Percentiles rank a stretch among this genome's conserved stretches.
Conservation (phyloP, 2,888 invertebrate species). For the Molorchus minor region DNA sequence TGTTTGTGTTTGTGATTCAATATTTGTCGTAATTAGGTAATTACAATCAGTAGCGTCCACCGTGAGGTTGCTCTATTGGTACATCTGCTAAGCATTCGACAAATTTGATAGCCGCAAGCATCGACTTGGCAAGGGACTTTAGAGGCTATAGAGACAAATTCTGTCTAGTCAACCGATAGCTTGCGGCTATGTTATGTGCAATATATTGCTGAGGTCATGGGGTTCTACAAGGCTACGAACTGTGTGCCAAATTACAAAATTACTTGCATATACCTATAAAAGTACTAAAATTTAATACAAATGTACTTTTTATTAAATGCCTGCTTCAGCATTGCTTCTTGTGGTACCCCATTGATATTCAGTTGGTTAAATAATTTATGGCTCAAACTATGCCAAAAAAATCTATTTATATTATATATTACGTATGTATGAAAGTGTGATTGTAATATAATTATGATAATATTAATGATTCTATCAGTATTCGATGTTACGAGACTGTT, state of each 20-base stretch:
- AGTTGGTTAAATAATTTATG: conserved; percentile 18
- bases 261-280: too few species aligned
- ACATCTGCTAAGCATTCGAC: conserved; percentile 61
- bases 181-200: conserved; percentile 29
- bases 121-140: conserved; percentile 44
- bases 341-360: conserved; percentile 6
- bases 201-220: conserved; percentile 12
- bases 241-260: neutral
- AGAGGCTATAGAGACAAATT: conserved; percentile 35
- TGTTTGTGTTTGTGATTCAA: conserved; percentile 27
- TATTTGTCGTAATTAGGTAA: conserved; percentile 29
- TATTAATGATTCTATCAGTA: conserved; percentile 49
- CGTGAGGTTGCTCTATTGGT: conserved; percentile 45
- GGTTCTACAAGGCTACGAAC: conserved; percentile 2
- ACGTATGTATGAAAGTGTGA: conserved; percentile 50
- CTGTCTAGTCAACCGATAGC: conserved; percentile 43
- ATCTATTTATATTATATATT: conserved; percentile 28
- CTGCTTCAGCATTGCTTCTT: neutral
- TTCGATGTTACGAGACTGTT: conserved; percentile 64
- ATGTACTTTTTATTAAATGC: too few species aligned
- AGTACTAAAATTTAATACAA: too few species aligned
- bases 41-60: conserved; percentile 36
- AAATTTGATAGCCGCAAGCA: conserved; percentile 47
- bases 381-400: conserved; percentile 40
- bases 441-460: conserved; percentile 49